phyloP scores from a whole-genome alignment of 2,797 vertebrate species.

The Momotus momota region DNA sequence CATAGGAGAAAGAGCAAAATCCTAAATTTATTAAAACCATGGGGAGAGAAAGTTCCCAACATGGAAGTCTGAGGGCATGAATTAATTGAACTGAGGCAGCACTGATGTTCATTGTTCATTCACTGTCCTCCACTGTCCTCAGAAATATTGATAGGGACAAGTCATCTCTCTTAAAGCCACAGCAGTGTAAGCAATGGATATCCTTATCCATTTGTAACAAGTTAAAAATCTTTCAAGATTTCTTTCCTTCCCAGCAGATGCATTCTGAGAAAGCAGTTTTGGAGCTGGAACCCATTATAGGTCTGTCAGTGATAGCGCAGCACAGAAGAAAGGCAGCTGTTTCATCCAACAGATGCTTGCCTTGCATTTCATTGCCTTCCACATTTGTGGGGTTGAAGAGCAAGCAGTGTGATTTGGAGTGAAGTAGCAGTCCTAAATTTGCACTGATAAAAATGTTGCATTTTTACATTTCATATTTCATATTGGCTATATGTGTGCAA shows the following conservation, averaged over 20 bases:
- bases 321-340: conserved; percentile 21
- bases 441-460: not conserved
- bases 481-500: not conserved
- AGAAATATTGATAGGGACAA: not conserved
- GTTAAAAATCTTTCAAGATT: not conserved
- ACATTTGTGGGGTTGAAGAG: not conserved
- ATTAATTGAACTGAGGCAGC: not conserved
- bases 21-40: not conserved
- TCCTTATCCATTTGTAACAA: not conserved
- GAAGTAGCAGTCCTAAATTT: not conserved
- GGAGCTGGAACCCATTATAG: conserved; percentile 25
- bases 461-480: conserved; percentile 9
- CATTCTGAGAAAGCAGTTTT: not conserved
- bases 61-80: not conserved
- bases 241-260: not conserved
- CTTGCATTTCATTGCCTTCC: not conserved
- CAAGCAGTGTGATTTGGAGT: not conserved
- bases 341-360: conserved; percentile 7
- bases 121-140: not conserved
- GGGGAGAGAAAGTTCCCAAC: not conserved
- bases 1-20: not conserved
- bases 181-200: not conserved
- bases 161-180: not conserved
- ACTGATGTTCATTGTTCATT: not conserved
- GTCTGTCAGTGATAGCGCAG: not conserved